A percentile compares a stretch with the other conserved stretches of the same genome.
phyloP scores from a whole-genome alignment of 2,888 invertebrate genomes.

The Reticulitermes lucifugus region DNA sequence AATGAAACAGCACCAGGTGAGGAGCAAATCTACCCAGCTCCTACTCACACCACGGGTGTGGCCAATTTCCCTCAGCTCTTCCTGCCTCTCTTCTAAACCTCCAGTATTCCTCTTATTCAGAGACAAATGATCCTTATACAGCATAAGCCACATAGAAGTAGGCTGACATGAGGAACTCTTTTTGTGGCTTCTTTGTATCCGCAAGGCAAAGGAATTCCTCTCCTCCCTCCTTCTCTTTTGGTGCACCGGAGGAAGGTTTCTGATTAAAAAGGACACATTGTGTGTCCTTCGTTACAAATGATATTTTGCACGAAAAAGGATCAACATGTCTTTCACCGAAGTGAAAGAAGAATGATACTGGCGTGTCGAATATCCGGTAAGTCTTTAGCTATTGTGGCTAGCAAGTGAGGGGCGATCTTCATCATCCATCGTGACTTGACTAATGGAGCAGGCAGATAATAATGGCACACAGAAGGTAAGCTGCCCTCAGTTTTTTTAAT shows the following conservation, averaged over 20 bases:
- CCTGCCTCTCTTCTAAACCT: conserved; percentile 3
- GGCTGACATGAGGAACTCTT: neutral
- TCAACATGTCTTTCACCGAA: neutral
- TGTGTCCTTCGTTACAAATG: neutral
- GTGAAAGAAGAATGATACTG: neutral
- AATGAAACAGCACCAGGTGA: neutral
- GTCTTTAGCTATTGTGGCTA: neutral
- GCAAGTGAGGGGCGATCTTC: neutral
- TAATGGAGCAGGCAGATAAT: neutral
- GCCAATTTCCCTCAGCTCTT: neutral
- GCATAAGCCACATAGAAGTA: conserved; percentile 19
- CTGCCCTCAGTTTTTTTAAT: no score
- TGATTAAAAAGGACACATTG: conserved; percentile 2
- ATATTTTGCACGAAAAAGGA: conserved; percentile 14
- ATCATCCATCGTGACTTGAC: neutral
- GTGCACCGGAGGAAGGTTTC: neutral
- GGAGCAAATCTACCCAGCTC: neutral
- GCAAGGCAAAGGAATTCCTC: neutral
- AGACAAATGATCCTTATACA: conserved; percentile 30
- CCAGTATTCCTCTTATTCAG: conserved; percentile 8
- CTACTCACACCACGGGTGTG: neutral
- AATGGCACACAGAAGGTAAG: no score
- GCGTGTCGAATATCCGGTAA: neutral
- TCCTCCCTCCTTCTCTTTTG: neutral
- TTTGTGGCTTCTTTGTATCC: conserved; percentile 2